Conservation (phyloP, 2,113 vertebrate genomes). For the Macaca nemestrina region DNA sequence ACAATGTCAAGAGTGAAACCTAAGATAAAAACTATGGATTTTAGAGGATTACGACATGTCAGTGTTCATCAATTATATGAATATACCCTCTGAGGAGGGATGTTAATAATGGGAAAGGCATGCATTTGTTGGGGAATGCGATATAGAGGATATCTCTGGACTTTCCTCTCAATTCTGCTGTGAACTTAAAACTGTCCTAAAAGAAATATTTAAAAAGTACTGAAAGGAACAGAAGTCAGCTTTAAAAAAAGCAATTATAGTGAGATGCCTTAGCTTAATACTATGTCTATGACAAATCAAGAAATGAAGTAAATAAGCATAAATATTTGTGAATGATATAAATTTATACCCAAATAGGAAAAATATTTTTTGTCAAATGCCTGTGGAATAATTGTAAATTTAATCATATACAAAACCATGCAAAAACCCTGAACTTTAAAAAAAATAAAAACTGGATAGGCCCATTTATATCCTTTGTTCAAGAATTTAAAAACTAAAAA, state of each 20-base stretch:
- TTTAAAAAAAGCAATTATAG: background rate
- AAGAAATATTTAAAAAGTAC: background rate
- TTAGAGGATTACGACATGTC: background rate
- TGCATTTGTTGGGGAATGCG: background rate
- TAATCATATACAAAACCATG: background rate
- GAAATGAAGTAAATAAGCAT: background rate
- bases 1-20: background rate
- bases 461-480: background rate
- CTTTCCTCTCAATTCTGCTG: background rate
- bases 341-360: background rate
- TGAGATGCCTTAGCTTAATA: background rate
- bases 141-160: too few species aligned
- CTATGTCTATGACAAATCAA: background rate
- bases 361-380: conserved; percentile 8
- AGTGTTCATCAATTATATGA: background rate
- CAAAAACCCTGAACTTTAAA: background rate
- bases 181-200: background rate
- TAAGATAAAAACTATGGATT: background rate
- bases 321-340: background rate
- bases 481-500: conserved; percentile 53
- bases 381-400: conserved; percentile 3
- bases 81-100: background rate
- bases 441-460: background rate
- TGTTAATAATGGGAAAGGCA: background rate
- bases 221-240: background rate